Conservation (phyloP, 2,113 vertebrate genomes). For the Ochotona curzoniae region DNA sequence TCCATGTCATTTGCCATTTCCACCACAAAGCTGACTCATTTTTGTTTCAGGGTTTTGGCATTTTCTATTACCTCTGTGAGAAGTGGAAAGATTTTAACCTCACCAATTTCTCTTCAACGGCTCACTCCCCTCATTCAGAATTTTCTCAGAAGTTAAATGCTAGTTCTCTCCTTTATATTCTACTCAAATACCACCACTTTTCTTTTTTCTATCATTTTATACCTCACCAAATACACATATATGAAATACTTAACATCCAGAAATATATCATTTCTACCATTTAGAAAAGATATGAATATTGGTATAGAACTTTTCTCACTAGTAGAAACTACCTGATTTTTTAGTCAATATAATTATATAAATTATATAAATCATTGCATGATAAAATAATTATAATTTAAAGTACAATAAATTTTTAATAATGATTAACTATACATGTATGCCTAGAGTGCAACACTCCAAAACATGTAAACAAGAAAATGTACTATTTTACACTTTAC, state of each 20-base stretch:
- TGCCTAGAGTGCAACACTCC: too few relatives aligned
- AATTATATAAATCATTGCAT: background rate
- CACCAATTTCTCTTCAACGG: background rate
- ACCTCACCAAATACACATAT: background rate
- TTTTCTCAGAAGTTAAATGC: background rate
- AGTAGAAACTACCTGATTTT: conserved; percentile 34
- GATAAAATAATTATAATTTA: too few relatives aligned
- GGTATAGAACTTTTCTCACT: background rate
- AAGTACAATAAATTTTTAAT: too few relatives aligned
- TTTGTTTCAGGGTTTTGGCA: background rate
- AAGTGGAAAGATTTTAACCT: background rate
- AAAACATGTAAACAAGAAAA: too few relatives aligned
- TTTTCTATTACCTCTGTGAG: background rate
- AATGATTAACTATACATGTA: too few relatives aligned
- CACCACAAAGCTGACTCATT: background rate
- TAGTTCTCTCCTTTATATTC: background rate
- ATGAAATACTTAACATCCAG: background rate
- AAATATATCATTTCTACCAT: conserved; percentile 22
- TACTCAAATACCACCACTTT: background rate
- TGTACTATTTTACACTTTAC: background rate
- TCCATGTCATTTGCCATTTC: background rate
- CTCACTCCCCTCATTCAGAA: background rate
- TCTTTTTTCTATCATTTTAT: background rate
- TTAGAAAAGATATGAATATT: conserved; percentile 32
- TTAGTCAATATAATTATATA: background rate